phyloP scores from a whole-genome alignment of 1,140 invertebrate genomes.

The Rhysida immarginata region DNA sequence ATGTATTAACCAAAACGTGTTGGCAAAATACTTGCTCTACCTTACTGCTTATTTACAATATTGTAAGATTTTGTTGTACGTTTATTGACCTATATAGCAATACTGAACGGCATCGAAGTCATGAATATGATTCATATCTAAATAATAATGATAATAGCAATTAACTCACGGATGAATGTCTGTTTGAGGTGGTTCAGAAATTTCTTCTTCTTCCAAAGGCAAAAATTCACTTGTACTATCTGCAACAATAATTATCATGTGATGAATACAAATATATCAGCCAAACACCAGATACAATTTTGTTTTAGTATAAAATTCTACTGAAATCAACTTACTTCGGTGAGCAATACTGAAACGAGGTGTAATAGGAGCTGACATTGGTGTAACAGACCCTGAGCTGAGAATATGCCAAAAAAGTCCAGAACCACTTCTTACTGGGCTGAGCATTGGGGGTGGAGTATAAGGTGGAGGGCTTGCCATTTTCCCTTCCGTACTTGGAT shows the following conservation, averaged over 20 bases:
- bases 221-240: conserved; percentile 11
- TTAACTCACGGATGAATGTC: conserved; percentile 32
- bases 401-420: conserved; percentile 56
- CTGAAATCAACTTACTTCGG: conserved; percentile 13
- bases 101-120: too few relatives aligned
- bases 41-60: too few relatives aligned
- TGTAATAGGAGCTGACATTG: conserved; percentile 21
- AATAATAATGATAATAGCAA: neutral
- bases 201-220: conserved; percentile 18
- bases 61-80: too few relatives aligned
- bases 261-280: too few relatives aligned
- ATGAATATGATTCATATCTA: too few relatives aligned
- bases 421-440: conserved; percentile 67
- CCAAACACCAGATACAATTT: too few relatives aligned
- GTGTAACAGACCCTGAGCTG: conserved; percentile 18
- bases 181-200: conserved; percentile 27
- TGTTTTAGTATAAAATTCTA: too few relatives aligned
- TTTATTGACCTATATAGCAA: too few relatives aligned
- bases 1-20: too few relatives aligned
- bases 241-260: neutral
- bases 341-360: conserved; percentile 14
- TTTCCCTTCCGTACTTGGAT: conserved; percentile 25
- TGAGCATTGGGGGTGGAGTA: conserved; percentile 82
- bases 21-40: too few relatives aligned
- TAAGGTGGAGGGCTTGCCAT: conserved; percentile 49